phyloP scores from a whole-genome alignment of 2,797 vertebrate species.

The Furcifer pardalis region DNA sequence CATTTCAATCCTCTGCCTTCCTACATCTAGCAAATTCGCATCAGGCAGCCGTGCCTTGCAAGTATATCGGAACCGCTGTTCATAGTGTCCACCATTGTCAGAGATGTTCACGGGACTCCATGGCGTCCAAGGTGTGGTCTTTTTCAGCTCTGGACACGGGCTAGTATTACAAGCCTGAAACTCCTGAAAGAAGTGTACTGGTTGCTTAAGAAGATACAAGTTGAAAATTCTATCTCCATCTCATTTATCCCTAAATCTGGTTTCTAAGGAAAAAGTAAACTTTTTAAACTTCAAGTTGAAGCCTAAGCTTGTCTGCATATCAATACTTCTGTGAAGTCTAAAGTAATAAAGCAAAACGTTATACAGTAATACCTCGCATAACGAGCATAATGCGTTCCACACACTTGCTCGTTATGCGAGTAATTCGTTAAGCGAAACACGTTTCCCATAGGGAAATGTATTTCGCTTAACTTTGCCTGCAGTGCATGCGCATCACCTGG shows the following conservation, averaged over 20 bases:
- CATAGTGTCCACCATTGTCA: slow-evolving; percentile 94
- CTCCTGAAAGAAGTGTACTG: slow-evolving; percentile 77
- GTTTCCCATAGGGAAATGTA: no score
- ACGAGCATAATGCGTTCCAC: no score
- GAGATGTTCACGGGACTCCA: slow-evolving; percentile 98
- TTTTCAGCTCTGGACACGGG: slow-evolving; percentile 92
- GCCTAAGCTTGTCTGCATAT: not conserved
- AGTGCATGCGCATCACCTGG: no score
- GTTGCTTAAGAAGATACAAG: not conserved
- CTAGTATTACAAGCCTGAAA: slow-evolving; percentile 94
- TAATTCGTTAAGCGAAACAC: no score
- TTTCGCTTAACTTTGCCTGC: no score
- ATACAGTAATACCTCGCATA: no score
- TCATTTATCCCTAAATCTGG: not conserved
- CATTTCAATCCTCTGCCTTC: slow-evolving; percentile 96
- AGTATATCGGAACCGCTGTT: slow-evolving; percentile 95
- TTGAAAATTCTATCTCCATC: not conserved
- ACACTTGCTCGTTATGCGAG: no score
- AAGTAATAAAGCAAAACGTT: not conserved
- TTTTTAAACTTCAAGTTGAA: not conserved
- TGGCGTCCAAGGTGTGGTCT: slow-evolving; percentile 97
- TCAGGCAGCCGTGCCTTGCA: slow-evolving; percentile 94
- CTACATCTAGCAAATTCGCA: slow-evolving; percentile 89
- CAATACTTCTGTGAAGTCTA: not conserved
- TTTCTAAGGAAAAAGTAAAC: not conserved